A percentile compares a stretch with the other conserved stretches of the same genome.
phyloP scores from a whole-genome alignment of 2,797 vertebrate species.

The Sebastes cheni region DNA sequence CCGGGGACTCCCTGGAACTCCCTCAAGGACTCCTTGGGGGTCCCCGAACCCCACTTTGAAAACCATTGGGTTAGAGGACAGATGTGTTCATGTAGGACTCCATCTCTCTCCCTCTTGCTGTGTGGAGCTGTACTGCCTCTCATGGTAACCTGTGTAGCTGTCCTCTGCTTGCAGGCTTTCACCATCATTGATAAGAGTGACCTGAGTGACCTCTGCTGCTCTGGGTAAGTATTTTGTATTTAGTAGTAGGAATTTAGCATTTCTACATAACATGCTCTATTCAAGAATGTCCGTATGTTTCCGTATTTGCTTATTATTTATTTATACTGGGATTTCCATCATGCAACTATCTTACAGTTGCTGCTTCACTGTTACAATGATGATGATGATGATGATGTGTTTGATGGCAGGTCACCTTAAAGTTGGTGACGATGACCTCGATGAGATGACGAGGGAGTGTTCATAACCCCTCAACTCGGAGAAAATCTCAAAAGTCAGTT shows the following conservation, averaged over 20 bases:
- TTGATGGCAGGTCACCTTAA: slow-evolving; percentile 69
- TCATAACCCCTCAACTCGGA: slow-evolving; percentile 80
- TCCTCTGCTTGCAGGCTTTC: slow-evolving; percentile 76
- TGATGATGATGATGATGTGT: not conserved
- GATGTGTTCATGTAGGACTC: not conserved
- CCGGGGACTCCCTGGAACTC: too few relatives aligned
- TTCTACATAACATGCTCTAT: not conserved
- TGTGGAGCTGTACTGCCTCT: slow-evolving; percentile 12
- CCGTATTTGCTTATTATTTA: not conserved
- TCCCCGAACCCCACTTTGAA: not conserved
- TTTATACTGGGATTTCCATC: not conserved
- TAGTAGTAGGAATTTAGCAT: not conserved
- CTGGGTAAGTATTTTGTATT: not conserved
- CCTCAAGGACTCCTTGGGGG: too few relatives aligned
- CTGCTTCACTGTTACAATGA: not conserved
- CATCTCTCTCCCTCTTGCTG: not conserved
- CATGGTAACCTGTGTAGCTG: slow-evolving; percentile 4
- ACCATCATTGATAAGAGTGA: not conserved
- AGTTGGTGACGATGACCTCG: slow-evolving; percentile 85
- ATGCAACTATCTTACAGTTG: not conserved
- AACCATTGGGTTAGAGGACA: not conserved
- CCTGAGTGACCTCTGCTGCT: not conserved
- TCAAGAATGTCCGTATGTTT: not conserved
- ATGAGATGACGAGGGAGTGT: slow-evolving; percentile 85
- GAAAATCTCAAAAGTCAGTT: slow-evolving; percentile 81